Percentiles rank a stretch among this genome's conserved stretches.
phyloP scores from a whole-genome alignment of 1,140 invertebrate genomes.

The Xylocopa sonorina region DNA sequence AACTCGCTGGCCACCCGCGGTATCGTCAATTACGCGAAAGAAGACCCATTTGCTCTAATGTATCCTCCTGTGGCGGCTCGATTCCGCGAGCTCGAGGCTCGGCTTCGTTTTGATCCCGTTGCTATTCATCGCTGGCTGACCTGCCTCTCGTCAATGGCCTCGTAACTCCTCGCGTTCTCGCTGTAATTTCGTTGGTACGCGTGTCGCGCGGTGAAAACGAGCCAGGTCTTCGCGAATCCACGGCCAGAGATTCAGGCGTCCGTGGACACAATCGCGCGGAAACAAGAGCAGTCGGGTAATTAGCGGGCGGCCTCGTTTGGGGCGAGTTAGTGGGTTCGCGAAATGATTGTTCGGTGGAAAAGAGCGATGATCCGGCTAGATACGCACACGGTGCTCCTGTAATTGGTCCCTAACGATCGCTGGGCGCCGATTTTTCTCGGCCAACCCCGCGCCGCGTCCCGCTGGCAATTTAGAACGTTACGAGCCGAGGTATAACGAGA shows the following conservation, averaged over 20 bases:
- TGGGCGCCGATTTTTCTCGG: neutral
- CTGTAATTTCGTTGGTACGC: neutral
- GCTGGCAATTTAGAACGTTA: neutral
- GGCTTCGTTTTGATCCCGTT: conserved; percentile 14
- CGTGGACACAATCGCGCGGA: neutral
- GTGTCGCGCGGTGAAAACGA: too few relatives aligned
- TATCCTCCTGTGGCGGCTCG: conserved; percentile 66
- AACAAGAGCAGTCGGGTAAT: neutral
- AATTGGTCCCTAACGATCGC: neutral
- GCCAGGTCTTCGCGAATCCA: too few relatives aligned
- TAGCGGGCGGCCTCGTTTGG: neutral
- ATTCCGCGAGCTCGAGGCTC: conserved; percentile 67
- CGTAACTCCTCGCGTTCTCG: too few relatives aligned
- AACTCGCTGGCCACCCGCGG: conserved; percentile 73
- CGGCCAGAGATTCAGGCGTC: too few relatives aligned
- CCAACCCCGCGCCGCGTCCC: neutral
- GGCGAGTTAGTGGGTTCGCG: neutral
- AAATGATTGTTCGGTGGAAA: neutral
- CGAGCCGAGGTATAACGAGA: conserved; percentile 9
- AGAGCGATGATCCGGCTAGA: neutral
- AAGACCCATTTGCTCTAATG: conserved; percentile 77
- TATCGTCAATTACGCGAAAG: conserved; percentile 78
- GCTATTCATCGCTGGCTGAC: neutral
- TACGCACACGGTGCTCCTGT: neutral
- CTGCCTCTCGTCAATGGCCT: neutral